These are phyloP conservation scores for Madoqua kirkii DNA, from an alignment of 2,113 vertebrate genomes.

Conservation along the genomic window DNA sequence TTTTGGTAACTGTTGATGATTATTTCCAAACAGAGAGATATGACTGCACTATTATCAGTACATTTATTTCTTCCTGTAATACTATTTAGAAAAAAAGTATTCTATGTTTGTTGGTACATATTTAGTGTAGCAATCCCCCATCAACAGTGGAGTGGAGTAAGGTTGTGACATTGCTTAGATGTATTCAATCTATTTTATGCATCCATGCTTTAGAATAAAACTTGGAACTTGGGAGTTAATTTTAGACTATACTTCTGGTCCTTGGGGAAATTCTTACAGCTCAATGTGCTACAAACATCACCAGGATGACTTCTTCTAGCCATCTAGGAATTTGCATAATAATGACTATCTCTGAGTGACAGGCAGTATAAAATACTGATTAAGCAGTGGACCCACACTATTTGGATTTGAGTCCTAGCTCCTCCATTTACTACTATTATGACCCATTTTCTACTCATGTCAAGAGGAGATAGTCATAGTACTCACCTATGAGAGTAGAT, in stretches of 20 bases:
- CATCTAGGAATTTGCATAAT: neutral
- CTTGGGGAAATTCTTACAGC: constrained; percentile 12
- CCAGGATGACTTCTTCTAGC: neutral
- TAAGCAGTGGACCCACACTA: neutral
- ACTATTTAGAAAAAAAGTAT: neutral
- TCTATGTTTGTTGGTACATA: neutral
- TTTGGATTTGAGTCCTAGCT: neutral
- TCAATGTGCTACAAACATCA: neutral
- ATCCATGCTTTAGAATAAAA: constrained; percentile 41
- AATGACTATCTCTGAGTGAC: neutral
- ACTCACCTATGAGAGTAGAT: neutral
- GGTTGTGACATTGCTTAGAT: constrained; percentile 21
- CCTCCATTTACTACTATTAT: neutral
- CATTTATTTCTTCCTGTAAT: neutral
- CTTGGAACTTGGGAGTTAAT: constrained; percentile 35
- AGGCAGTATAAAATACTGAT: neutral
- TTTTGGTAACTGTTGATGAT: neutral
- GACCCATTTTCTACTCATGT: neutral
- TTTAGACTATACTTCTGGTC: constrained; percentile 15
- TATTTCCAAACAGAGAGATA: neutral
- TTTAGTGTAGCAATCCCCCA: neutral
- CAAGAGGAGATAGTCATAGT: neutral
- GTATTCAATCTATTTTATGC: constrained; percentile 49
- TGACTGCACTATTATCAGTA: neutral
- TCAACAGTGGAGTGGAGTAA: constrained; percentile 6